Conservation (phyloP, 2,797 vertebrate species). For the Macroramphosus scolopax region DNA sequence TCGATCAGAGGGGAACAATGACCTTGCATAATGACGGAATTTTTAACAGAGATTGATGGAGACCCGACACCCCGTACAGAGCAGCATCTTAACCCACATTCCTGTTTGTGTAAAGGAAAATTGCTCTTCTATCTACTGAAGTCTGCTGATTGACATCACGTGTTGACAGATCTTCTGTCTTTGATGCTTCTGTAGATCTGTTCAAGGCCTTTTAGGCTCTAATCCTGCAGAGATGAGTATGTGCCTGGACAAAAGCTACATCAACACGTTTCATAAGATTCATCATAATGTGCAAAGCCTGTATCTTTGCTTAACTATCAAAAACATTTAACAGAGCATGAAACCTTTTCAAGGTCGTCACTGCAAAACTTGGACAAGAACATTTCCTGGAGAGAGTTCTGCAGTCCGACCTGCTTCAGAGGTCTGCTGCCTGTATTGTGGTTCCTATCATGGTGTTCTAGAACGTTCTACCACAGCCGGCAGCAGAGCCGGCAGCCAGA, state of each 20-base stretch:
- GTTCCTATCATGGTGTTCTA: too few relatives aligned
- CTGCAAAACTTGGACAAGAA: too few relatives aligned
- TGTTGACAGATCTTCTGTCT: slow-evolving; percentile 20
- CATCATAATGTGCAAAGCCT: slow-evolving; percentile 11
- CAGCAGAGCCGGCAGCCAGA: too few relatives aligned
- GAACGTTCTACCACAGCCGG: too few relatives aligned
- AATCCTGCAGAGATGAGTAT: too few relatives aligned
- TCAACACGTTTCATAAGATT: slow-evolving; percentile 27
- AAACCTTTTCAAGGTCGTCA: slow-evolving; percentile 18
- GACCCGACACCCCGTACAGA: background rate
- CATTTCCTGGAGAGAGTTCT: too few relatives aligned
- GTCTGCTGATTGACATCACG: background rate
- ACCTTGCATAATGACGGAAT: slow-evolving; percentile 21
- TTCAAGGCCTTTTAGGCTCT: slow-evolving; percentile 21
- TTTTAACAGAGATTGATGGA: slow-evolving; percentile 27
- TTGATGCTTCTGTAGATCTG: slow-evolving; percentile 21
- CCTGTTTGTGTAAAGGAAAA: too few relatives aligned
- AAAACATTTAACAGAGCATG: slow-evolving; percentile 21
- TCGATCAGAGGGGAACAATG: slow-evolving; percentile 29
- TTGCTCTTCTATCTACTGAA: too few relatives aligned
- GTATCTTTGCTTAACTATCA: slow-evolving; percentile 1
- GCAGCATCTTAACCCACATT: background rate
- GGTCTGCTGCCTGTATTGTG: too few relatives aligned
- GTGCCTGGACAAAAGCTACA: slow-evolving; percentile 15
- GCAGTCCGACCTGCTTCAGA: too few relatives aligned